These are phyloP conservation scores for Sebastes steindachneri DNA, from an alignment of 2,797 vertebrate genomes.

Conservation along the genomic window DNA sequence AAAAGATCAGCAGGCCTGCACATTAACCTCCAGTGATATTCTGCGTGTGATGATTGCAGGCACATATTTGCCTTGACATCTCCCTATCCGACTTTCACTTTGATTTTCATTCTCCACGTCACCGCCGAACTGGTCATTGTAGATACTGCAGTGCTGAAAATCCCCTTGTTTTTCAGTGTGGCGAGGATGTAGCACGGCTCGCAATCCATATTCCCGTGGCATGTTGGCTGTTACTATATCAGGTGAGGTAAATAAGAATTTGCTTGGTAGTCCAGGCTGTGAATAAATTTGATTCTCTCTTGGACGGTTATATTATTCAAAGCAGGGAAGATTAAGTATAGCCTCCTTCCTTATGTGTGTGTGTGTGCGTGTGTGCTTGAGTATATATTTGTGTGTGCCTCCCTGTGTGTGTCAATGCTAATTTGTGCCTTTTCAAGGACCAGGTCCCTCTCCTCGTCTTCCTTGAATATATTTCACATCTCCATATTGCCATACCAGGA, in stretches of 20 bases:
- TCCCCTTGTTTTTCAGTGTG: conserved; percentile 38
- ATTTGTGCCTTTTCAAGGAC: conserved; percentile 75
- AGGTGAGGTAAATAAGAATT: conserved; percentile 71
- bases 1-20: conserved; percentile 65
- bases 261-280: conserved; percentile 52
- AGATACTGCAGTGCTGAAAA: conserved; percentile 30
- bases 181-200: conserved; percentile 14
- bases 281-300: conserved; percentile 70
- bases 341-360: conserved; percentile 33
- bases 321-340: conserved; percentile 70
- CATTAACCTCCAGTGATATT: conserved; percentile 58
- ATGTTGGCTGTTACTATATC: conserved; percentile 63
- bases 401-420: conserved; percentile 37
- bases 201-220: conserved; percentile 39
- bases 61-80: conserved; percentile 64
- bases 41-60: conserved; percentile 52
- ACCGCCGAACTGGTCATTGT: conserved; percentile 39
- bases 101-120: conserved; percentile 64
- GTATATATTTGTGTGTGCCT: not conserved
- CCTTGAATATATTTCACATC: conserved; percentile 74
- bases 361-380: conserved; percentile 13
- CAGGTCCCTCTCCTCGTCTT: conserved; percentile 55
- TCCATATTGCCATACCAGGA: conserved; percentile 73
- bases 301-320: conserved; percentile 71
- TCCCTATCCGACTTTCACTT: conserved; percentile 63